Evolutionary conservation across 35 echinoderm and acorn worm species (phyloP), one percentile per base, ranked within the genome.

Genomic region (Heliocidaris tuberculata): DNA sequence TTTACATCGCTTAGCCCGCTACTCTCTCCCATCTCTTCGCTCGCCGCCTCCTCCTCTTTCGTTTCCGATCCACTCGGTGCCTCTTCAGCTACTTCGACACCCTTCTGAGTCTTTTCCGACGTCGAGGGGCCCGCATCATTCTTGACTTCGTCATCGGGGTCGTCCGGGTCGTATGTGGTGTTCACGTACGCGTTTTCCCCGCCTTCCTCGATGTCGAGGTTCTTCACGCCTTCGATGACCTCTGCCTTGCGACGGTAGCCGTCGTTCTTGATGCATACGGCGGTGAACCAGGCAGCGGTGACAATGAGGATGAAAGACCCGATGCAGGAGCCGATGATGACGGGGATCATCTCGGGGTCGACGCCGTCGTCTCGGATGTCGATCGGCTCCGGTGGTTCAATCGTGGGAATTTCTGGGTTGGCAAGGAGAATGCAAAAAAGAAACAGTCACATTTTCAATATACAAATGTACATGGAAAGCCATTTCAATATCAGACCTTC

Each of bases 241-340:
- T 93, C 31, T 4, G 12, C 91, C 27, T 93, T 93, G 48, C 48
- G 31, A 10, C 48, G 15, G 47, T 19, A 93, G 50, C 91, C 91
- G 48, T 93, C 91, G 9, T 93, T 32, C 91, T 48, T 32, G 91
- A 93, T 93, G 91, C 91, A 93, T 4, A 48, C 56, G 47, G 91
- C 91, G 1, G 91, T 93, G 91, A 93, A 93, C 91, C 91, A 93
- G 21, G 91, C 50, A 5, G 91, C 91, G 12, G 91, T 93, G 17
- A 50, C 91, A 50, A 93, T 93, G 48, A 93, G 91, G 9, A 93
- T 93, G 91, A 93, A 93, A 5, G 91, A 93, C 47, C 91, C 91
- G 48, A 93, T 49, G 91, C 91, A 93, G 5, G 48, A 54, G n/a
- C 91, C 91, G 10, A 93, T 93, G 27, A 93, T 93, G 91, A 93